Conservation (phyloP, 2,113 vertebrate genomes). For the Vireo altiloquus region DNA sequence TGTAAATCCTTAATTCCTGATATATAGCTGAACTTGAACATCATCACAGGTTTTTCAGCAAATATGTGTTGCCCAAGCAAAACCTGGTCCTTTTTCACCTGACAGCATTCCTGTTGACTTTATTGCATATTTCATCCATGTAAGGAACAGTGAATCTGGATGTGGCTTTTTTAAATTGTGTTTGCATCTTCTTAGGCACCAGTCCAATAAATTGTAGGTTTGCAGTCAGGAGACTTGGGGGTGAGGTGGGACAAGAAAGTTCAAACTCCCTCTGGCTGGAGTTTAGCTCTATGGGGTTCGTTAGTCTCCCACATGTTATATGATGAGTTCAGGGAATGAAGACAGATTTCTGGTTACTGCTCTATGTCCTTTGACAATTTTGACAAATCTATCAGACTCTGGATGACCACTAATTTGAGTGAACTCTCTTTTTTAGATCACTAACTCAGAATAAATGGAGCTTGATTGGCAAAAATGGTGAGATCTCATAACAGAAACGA, state of each 20-base stretch:
- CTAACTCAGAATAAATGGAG: neutral
- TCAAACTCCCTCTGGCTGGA: neutral
- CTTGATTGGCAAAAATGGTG: neutral
- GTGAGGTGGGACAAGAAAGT: neutral
- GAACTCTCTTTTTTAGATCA: neutral
- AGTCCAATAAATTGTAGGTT: neutral
- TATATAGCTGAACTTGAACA: neutral
- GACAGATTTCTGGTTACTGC: neutral
- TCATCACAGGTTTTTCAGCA: neutral
- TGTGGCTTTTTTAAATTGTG: neutral
- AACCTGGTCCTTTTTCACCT: neutral
- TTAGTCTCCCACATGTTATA: neutral
- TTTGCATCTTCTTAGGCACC: neutral
- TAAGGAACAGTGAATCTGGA: neutral
- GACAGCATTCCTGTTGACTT: neutral
- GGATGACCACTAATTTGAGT: neutral
- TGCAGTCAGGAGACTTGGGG: neutral
- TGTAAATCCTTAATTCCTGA: constrained; percentile 35
- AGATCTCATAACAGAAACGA: neutral
- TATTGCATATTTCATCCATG: neutral
- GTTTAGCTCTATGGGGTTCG: neutral
- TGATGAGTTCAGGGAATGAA: neutral
- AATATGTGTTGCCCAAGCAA: neutral
- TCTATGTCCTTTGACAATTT: neutral
- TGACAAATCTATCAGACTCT: neutral